A percentile compares a stretch with the other conserved stretches of the same genome.
Conservation (phyloP, 35 echinoderm and acorn worm species). For the Chiridota heheva region DNA sequence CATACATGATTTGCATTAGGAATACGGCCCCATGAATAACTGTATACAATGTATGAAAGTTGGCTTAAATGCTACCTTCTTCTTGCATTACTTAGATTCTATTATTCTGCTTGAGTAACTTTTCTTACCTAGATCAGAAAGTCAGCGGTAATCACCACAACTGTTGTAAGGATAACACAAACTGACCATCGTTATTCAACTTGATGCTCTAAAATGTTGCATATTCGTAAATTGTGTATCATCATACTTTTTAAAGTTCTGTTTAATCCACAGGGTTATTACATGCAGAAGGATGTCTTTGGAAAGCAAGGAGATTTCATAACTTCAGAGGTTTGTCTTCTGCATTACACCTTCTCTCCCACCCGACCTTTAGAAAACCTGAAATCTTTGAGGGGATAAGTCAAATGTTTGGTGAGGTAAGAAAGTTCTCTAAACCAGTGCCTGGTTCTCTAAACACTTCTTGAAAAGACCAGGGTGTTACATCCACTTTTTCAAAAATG, state of each 20-base stretch:
- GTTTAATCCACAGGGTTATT: slow-evolving; percentile 77
- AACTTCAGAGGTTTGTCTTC: no score
- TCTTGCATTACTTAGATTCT: no score
- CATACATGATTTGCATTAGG: no score
- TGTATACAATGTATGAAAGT: no score
- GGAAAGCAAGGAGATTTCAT: slow-evolving; percentile 89
- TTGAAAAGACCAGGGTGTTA: no score
- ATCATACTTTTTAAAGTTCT: not conserved
- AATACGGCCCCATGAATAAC: no score
- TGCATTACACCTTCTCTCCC: no score
- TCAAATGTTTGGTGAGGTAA: slow-evolving; percentile 99
- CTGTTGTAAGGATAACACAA: not conserved
- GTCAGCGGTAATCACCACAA: not conserved
- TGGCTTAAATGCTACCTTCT: no score
- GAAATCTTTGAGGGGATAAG: no score
- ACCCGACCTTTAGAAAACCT: no score
- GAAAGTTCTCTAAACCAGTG: not conserved
- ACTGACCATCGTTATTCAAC: not conserved
- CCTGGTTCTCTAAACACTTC: no score
- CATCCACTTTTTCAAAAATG: not conserved
- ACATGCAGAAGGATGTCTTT: slow-evolving; percentile 98
- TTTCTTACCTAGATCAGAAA: not conserved
- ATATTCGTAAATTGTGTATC: not conserved
- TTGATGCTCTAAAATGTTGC: not conserved
- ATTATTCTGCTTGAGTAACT: no score